A percentile compares a stretch with the other conserved stretches of the same genome.
Evolutionary conservation across 2,888 invertebrate species (phyloP).

Genomic region (Cerceris rybyensis): DNA sequence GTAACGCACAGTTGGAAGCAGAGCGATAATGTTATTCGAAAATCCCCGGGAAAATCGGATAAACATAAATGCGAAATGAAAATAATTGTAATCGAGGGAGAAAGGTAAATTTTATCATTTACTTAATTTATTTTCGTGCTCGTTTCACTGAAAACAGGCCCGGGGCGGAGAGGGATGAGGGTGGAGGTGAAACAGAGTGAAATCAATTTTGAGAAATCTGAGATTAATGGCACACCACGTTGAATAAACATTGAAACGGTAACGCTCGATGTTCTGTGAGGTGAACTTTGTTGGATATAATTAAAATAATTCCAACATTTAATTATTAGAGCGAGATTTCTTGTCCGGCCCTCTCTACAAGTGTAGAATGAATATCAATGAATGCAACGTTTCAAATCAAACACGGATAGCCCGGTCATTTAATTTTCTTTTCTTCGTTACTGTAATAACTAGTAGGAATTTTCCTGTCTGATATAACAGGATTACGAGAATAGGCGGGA

Average conservation of each 20-base stretch:
- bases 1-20: background rate
- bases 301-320: conserved; percentile 6
- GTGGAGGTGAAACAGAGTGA: background rate
- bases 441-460: conserved; percentile 16
- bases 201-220: background rate
- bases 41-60: background rate
- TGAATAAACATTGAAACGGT: background rate
- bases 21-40: background rate
- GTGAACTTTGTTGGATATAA: background rate
- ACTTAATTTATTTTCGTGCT: background rate
- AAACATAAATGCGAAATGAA: conserved; percentile 6
- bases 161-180: background rate
- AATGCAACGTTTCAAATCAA: conserved; percentile 28
- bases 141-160: background rate
- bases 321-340: conserved; percentile 14
- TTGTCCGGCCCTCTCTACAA: background rate
- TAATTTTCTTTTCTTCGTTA: conserved; percentile 26
- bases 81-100: background rate
- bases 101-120: background rate
- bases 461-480: conserved; percentile 1
- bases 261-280: background rate
- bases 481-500: conserved; percentile 21
- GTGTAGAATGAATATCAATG: conserved; percentile 6
- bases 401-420: conserved; percentile 7
- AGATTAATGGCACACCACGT: too few relatives aligned